Percentiles rank a stretch among this genome's conserved stretches.
Evolutionary conservation across 1,140 invertebrate species (phyloP).

Genomic region (Zaprionus africanus): DNA sequence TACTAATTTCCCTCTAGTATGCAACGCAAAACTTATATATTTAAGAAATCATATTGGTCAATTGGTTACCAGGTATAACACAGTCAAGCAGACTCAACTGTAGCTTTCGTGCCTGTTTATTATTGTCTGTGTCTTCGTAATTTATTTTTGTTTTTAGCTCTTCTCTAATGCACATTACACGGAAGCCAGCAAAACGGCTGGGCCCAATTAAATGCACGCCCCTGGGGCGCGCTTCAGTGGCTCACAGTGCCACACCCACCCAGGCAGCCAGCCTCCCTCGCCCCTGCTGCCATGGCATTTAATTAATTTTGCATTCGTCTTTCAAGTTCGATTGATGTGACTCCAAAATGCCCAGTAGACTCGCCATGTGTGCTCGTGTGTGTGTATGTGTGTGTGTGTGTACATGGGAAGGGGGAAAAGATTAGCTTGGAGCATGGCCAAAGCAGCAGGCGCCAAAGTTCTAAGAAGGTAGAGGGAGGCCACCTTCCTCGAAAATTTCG

Average conservation of each 20-base stretch:
- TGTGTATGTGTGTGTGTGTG: neutral
- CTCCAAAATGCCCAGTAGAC: neutral
- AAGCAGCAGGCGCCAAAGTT: neutral
- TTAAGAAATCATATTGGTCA: too few relatives aligned
- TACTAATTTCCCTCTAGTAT: too few relatives aligned
- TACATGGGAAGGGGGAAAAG: neutral
- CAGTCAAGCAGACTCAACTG: too few relatives aligned
- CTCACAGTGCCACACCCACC: neutral
- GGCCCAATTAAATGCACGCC: conserved; percentile 54
- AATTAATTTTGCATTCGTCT: conserved; percentile 52
- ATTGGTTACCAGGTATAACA: too few relatives aligned
- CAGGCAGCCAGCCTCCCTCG: neutral
- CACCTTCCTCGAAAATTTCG: conserved; percentile 12
- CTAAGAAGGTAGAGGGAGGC: neutral
- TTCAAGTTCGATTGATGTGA: conserved; percentile 43
- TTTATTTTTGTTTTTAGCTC: conserved; percentile 22
- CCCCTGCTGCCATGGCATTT: conserved; percentile 29
- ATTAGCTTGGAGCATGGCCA: conserved; percentile 23
- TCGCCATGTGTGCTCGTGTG: neutral
- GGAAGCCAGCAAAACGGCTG: conserved; percentile 52
- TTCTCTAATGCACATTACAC: conserved; percentile 65
- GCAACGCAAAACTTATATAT: too few relatives aligned
- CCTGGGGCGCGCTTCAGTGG: conserved; percentile 54
- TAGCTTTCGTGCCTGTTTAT: neutral
- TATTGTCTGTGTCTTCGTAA: conserved; percentile 8